phyloP scores from a whole-genome alignment of 1,140 invertebrate species.

The Wiebesia pumilae region DNA sequence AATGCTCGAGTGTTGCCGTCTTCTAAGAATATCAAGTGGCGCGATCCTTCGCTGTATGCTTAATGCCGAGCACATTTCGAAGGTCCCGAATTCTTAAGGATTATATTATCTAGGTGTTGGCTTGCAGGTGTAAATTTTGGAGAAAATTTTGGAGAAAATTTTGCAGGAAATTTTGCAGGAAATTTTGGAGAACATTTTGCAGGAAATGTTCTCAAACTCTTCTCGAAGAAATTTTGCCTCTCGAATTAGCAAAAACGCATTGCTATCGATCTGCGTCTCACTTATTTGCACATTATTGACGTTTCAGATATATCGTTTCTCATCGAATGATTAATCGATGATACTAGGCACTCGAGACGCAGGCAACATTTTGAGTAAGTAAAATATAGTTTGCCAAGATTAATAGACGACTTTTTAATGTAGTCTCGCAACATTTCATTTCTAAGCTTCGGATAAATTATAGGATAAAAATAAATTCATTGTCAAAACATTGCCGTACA shows the following conservation, averaged over 20 bases:
- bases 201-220: not conserved
- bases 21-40: not conserved
- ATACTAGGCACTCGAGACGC: not conserved
- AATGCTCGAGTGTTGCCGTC: not conserved
- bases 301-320: not conserved
- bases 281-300: not conserved
- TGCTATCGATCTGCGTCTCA: not conserved
- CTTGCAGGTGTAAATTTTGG: not conserved
- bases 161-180: no score
- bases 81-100: no score
- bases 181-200: no score
- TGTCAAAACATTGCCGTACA: not conserved
- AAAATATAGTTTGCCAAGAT: not conserved
- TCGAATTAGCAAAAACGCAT: not conserved
- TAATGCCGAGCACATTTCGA: not conserved
- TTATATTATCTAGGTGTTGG: not conserved
- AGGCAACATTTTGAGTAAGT: not conserved
- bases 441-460: not conserved
- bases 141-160: no score
- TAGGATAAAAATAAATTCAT: not conserved
- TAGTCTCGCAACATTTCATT: not conserved
- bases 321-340: not conserved
- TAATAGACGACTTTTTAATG: not conserved
- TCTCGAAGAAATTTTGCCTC: no score
- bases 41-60: not conserved